Base-by-base conservation (phyloP, 2,888 invertebrate species). In the Rapana venosa region DNA sequence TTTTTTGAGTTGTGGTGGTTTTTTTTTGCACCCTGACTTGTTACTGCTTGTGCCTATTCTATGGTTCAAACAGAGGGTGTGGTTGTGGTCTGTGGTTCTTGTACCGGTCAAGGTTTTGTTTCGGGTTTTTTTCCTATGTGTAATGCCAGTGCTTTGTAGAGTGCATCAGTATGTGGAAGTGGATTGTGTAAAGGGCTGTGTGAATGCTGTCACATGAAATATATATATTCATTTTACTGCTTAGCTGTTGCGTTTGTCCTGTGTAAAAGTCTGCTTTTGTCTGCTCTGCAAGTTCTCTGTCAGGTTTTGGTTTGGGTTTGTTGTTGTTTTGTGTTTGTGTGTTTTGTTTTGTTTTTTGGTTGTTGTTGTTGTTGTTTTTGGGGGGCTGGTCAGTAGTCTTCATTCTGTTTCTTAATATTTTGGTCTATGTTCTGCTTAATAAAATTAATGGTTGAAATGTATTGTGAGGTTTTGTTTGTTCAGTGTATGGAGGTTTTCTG, bases 101-200 rank as follows among this genome's bases (percentile, higher is more conserved):
- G 32, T 61, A 86, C 20, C 20, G 32, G 2, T 8, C 58, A 86
- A 35, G 47, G 47, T 47, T 47, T 2, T 47, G 47, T 47, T 47
- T n/a, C n/a, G n/a, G 47, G 20, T 26, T 86, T 61, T 4, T 58
- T 86, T 58, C 58, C 32, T 61, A 17, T 84, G 26, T 84, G 47
- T 47, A 84, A 30, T 86, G 61, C 86, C 58, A 70, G 56, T 70
- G 61, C 47, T 87, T 74, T 70, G 70, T 87, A 87, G 66, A 70
- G 26, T 70, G 47, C n/a, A 70, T 70, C 20, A 70, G 30, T 74
- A 35, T 70, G 22, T 35, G 8, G 35, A n/a, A 36, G 20, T 13
- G 32, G 20, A n/a, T 22, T 58, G 56, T 58, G 26, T 58, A 47
- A 56, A n/a, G 20, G 22, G n/a, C 86, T 86, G 26, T 86, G n/a